These are phyloP conservation scores for Drosophila cardini DNA, from an alignment of 1,140 invertebrate species.

Conservation along the genomic window DNA sequence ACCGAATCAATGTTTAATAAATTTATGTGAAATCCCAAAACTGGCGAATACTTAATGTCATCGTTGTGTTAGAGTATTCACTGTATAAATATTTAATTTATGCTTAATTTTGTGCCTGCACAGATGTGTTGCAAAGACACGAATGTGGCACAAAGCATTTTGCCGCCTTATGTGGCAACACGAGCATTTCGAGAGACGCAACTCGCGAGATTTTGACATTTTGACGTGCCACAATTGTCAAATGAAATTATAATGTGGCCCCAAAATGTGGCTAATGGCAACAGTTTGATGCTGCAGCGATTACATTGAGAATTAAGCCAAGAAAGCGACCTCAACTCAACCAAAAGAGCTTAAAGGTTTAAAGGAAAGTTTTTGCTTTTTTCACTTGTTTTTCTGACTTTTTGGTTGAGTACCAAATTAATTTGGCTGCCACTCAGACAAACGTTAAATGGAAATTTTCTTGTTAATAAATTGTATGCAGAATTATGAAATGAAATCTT, in stretches of 20 bases:
- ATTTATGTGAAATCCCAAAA: no score
- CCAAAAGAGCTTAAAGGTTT: conserved; percentile 1
- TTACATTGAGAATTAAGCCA: not conserved
- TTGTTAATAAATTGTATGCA: not conserved
- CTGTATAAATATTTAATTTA: conserved; percentile 11
- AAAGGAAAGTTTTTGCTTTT: no score
- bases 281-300: conserved; percentile 13
- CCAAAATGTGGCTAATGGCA: conserved; percentile 24
- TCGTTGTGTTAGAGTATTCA: not conserved
- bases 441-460: not conserved
- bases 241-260: conserved; percentile 46
- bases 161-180: not conserved
- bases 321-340: not conserved
- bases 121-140: not conserved
- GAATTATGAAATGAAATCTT: not conserved
- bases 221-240: conserved; percentile 45
- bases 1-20: no score
- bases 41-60: not conserved
- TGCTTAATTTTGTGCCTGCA: conserved; percentile 7
- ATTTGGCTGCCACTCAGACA: conserved; percentile 2
- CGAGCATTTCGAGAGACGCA: not conserved
- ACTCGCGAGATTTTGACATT: conserved; percentile 32
- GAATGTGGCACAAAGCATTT: conserved; percentile 7
- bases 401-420: not conserved
- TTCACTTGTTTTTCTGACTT: not conserved